Base-by-base conservation (phyloP, 2,888 invertebrate genomes). In the Drosophila neotestacea region DNA sequence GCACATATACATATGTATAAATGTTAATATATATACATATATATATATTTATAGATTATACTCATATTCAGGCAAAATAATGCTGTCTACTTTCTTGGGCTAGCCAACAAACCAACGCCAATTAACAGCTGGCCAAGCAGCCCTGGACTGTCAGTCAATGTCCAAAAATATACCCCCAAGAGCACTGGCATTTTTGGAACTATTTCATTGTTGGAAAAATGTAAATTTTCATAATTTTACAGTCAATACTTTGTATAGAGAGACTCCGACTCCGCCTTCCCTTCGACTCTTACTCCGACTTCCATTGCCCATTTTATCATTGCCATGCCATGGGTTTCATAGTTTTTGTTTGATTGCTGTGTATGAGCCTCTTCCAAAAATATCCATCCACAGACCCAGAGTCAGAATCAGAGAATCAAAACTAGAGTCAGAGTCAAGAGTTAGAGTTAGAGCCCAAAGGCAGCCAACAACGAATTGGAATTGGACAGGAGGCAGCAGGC, bases 151-250 rank as follows among this genome's bases (percentile, higher is more conserved):
- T 73, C 77, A 73, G 77, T 77, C 77, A 77, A 73, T 77, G 77
- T 77, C 77, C 73, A 64, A 65, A 64, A 64, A 64, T 51, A 34
- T 64, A 27, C 62, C 13, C 62, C 42, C 59, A 50, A 55, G 27
- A 10, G n/a, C 22, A 22, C 39, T 42, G 10, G 28, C 11, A 28
- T 7, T 50, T 51, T 61, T 39, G 7, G 22, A 77, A 77, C 76
- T 77, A 77, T 77, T 69, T 46, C 62, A 77, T 77, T 73, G 73
- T 77, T 73, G 78, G 72, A 79, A 79, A 78, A 86, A 84, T 84
- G 77, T 84, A 84, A 84, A 84, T 86, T 84, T 86, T 85, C 84
- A 84, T 84, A 84, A 84, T 84, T 84, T 82, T 70, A 73, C 70
- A 83, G 85, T 85, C 85, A 85, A 85, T 85, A 85, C 74, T 54